These are phyloP conservation scores for Coptodon rendalli DNA, from an alignment of 2,113 vertebrate genomes.

Conservation along the genomic window DNA sequence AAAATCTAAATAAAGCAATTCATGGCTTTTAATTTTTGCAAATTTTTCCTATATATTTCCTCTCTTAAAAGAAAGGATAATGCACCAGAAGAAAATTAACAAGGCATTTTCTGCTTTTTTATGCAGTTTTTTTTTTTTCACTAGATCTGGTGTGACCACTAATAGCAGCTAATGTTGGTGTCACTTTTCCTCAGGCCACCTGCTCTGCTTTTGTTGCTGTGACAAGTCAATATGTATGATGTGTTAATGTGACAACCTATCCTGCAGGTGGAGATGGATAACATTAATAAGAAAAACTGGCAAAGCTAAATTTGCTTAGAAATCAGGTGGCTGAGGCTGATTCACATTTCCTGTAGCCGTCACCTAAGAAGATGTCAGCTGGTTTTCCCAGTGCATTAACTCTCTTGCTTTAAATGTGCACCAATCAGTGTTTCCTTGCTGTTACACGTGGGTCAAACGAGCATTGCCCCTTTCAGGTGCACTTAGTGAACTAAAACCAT, in stretches of 20 bases:
- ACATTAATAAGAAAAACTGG: background rate
- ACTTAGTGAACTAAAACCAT: background rate
- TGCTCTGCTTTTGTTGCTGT: background rate
- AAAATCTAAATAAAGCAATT: fast-evolving
- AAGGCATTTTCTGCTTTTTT: background rate
- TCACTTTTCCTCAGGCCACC: background rate
- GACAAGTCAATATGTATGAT: background rate
- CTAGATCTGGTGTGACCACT: background rate
- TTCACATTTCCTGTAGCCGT: background rate
- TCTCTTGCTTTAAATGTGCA: background rate
- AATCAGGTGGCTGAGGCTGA: background rate
- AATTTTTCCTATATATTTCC: background rate
- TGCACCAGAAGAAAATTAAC: background rate
- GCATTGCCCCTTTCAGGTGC: background rate
- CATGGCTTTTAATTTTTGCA: background rate
- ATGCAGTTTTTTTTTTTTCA: background rate
- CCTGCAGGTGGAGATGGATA: background rate
- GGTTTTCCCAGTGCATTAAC: background rate
- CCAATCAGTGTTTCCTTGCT: background rate
- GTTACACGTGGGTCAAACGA: background rate
- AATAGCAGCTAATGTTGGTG: background rate
- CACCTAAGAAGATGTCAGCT: background rate
- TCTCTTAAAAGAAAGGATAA: background rate
- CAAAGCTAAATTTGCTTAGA: background rate
- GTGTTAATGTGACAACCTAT: background rate